Evolutionary conservation across 2,888 invertebrate species (phyloP), one percentile per base, ranked within the genome.

Genomic region (Eugnorisma glareosa): DNA sequence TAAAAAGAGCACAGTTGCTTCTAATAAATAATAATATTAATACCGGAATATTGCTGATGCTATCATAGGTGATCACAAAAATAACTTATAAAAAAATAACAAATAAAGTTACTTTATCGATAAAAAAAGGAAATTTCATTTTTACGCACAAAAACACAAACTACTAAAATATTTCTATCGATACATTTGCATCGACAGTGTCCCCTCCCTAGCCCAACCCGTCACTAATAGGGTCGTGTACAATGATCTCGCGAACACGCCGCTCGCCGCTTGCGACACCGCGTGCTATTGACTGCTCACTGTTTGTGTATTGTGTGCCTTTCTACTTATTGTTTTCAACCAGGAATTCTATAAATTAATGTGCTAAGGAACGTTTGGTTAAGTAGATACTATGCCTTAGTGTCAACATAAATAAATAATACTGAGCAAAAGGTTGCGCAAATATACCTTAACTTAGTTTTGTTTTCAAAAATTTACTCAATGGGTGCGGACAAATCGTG

Each of bases 151-250:
- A 15, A 11, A 54, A 31, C 4, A 28, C 1, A 48, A 64, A 31
- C 11, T 4, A 15, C 2, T 4, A 21, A 45, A 45, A 45, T 21
- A 31, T n/a, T 37, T 54, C 0, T 81, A 84, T 89, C 85, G 89
- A 90, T 73, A 80, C n/a, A 37, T 24, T 69, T 48, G 21, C 63
- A 82, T 86, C 82, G 69, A 75, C 28, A 51, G 0, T 35, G 48
- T 75, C 84, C 51, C 90, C 69, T 84, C 92, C 74, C 92, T 93
- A 90, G 63, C 43, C 73, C 87, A 90, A 88, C 89, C 92, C 91
- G 89, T 89, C 93, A 91, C 93, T 94, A 94, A 94, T 94, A 94
- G 93, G 94, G 92, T 92, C 92, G 93, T 94, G 94, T 94, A 93
- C 93, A 94, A 90, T 86, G 88, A 85, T 93, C 93, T 92, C 90